Conservation (phyloP, 2,797 vertebrate genomes). For the Meriones psammophilus region DNA sequence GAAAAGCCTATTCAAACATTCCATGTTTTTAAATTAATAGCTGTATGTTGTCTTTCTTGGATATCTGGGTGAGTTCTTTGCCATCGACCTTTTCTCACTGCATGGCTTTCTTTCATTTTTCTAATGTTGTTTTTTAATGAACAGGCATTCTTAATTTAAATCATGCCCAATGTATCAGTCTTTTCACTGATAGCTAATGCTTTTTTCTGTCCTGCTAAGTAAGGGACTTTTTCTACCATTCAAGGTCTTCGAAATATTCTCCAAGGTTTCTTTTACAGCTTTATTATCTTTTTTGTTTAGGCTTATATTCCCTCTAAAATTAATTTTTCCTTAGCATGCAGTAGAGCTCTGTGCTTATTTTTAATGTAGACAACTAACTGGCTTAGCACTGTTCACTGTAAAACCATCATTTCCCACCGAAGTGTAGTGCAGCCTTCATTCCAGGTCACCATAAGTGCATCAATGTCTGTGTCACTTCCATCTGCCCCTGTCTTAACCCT, state of each 20-base stretch:
- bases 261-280: slow-evolving; percentile 3
- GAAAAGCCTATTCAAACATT: background rate
- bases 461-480: background rate
- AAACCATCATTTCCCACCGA: background rate
- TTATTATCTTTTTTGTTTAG: slow-evolving; percentile 41
- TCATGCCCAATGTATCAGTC: background rate
- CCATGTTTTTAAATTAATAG: slow-evolving; percentile 31
- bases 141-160: slow-evolving; percentile 57
- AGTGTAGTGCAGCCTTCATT: background rate
- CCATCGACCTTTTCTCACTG: background rate
- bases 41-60: background rate
- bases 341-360: slow-evolving; percentile 10
- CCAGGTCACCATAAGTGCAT: background rate
- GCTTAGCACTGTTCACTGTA: background rate
- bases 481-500: background rate
- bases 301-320: slow-evolving; percentile 18
- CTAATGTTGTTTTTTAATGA: slow-evolving; percentile 5
- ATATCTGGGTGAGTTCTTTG: background rate
- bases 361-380: background rate
- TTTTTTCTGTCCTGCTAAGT: slow-evolving; percentile 5
- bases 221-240: background rate
- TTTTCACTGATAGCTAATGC: background rate
- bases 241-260: slow-evolving; percentile 1
- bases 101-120: background rate
- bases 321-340: slow-evolving; percentile 47